A percentile compares a stretch with the other conserved stretches of the same genome.
phyloP scores from a whole-genome alignment of 2,888 invertebrate genomes.

The Caenorhabditis zanzibari region DNA sequence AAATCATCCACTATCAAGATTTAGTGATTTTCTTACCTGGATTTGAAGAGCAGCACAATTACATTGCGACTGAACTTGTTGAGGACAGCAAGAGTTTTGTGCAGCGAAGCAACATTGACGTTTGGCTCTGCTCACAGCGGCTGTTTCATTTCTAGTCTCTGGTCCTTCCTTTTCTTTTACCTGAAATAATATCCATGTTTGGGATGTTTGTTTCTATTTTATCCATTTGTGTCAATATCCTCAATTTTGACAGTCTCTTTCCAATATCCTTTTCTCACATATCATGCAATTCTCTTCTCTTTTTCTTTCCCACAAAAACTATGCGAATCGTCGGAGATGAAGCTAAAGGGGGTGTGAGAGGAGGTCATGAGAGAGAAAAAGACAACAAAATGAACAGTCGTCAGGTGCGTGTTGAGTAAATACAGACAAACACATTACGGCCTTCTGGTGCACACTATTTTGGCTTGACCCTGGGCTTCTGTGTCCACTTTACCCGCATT shows the following conservation, averaged over 20 bases:
- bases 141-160: constrained; percentile 64
- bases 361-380: constrained; percentile 46
- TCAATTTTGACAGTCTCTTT: constrained; percentile 40
- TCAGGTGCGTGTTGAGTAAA: constrained; percentile 65
- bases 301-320: constrained; percentile 52
- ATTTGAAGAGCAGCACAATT: constrained; percentile 77
- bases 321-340: constrained; percentile 22
- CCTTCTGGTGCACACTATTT: constrained; percentile 45
- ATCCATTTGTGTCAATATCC: constrained; percentile 20
- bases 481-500: constrained; percentile 49
- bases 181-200: constrained; percentile 38
- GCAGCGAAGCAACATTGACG: constrained; percentile 74
- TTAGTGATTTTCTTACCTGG: constrained; percentile 64
- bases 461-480: constrained; percentile 46
- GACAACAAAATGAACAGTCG: constrained; percentile 59
- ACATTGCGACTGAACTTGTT: constrained; percentile 69
- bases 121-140: constrained; percentile 70
- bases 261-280: not conserved
- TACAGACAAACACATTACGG: constrained; percentile 62
- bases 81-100: constrained; percentile 75
- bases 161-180: constrained; percentile 60
- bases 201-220: constrained; percentile 20
- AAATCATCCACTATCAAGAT: too few species aligned
- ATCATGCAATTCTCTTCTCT: constrained; percentile 28
- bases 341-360: constrained; percentile 23